Evolutionary conservation across 2,888 invertebrate genomes (phyloP).

Genomic region (Nasonia oneida): DNA sequence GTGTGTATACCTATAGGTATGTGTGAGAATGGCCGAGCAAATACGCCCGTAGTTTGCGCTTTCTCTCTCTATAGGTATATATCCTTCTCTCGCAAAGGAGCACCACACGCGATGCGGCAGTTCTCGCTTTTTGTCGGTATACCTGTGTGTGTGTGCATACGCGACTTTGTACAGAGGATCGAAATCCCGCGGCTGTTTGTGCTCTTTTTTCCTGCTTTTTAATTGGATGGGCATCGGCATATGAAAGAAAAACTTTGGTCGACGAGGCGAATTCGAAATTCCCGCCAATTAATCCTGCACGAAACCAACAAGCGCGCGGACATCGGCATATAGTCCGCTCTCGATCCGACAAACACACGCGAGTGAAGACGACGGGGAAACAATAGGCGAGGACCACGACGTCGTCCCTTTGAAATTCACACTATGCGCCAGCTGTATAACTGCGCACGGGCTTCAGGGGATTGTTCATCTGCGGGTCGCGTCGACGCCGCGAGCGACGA

Average conservation of each 20-base stretch:
- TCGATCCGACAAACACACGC: neutral
- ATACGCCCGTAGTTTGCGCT: slow-evolving; percentile 38
- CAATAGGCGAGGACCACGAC: neutral
- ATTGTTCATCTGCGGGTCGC: slow-evolving; percentile 45
- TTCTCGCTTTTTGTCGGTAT: slow-evolving; percentile 8
- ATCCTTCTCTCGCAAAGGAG: neutral
- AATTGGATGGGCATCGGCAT: neutral
- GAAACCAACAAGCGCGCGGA: too few relatives aligned
- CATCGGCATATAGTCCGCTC: too few relatives aligned
- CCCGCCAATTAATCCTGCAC: too few relatives aligned
- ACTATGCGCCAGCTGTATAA: neutral
- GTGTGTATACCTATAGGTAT: neutral
- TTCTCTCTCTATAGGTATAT: neutral
- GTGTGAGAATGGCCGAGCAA: slow-evolving; percentile 47
- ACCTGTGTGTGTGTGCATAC: neutral
- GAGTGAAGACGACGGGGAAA: neutral
- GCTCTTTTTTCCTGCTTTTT: slow-evolving; percentile 22
- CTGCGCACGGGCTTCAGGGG: neutral
- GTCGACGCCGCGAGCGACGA: slow-evolving; percentile 35
- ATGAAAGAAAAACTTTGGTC: neutral
- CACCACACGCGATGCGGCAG: neutral
- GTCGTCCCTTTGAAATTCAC: slow-evolving; percentile 47
- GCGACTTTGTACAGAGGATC: neutral
- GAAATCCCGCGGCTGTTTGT: slow-evolving; percentile 24
- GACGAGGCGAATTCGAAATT: too few relatives aligned